Evolutionary conservation across 2,113 vertebrate genomes (phyloP), one percentile per base, ranked within the genome.

Genomic region (Amphiprion percula): DNA sequence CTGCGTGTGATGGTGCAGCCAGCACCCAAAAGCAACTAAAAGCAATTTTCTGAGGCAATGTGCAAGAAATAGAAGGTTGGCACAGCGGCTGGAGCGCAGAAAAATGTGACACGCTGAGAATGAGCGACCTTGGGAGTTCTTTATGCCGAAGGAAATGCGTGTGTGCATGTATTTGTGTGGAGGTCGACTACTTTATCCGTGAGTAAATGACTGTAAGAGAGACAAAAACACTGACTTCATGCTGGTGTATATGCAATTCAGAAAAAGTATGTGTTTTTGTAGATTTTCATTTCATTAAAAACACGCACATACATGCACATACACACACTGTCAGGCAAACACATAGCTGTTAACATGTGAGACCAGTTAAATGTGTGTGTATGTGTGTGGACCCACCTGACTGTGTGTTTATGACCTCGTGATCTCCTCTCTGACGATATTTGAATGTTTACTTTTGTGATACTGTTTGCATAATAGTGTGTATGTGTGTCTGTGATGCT

Each of bases 41-140:
- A 81, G 83, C 74, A 81, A 90, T 90, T 90, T 87, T 79, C 83
- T 70, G 74, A 86, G 58, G 82, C 75, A 70, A 79, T 80, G 60
- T 80, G 44, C 26, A 50, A 47, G 69, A 74, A 85, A 83, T 65
- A 67, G 28, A 80, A 41, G 70, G 53, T 58, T 73, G 56, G 17
- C 30, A 44, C 23, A 24, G 65, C 1, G 15, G 61, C 37, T 58
- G n/a, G n/a, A 49, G 54, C 0, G 3, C 19, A 68, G 68, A 5
- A 74, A 72, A 82, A 83, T 33, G 46, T 81, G 74, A 62, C 61
- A 74, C 69, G 26, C 10, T 61, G 30, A 80, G 67, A 62, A 54
- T 30, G 56, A 46, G 23, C 68, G 71, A 85, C 87, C 84, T 74
- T 86, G 68, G 53, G 1, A 71, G 52, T 19, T 21, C 50, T 61